phyloP scores from a whole-genome alignment of 2,113 vertebrate species.

The Bujurquina vittata region DNA sequence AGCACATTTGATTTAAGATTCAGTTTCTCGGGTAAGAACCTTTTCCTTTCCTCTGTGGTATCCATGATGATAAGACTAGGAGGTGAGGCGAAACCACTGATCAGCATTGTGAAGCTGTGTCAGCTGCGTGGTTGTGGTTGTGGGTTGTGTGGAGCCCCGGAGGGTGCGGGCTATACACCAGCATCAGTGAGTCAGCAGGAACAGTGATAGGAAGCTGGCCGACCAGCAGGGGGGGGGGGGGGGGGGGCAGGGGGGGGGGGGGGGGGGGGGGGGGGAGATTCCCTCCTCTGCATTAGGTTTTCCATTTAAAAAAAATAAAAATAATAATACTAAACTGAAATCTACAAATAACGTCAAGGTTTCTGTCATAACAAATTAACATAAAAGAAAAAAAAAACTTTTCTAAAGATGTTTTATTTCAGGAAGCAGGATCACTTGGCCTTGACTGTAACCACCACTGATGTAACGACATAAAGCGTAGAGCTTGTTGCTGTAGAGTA shows the following conservation, averaged over 20 bases:
- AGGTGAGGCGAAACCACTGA: constrained; percentile 13
- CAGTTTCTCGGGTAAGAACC: neutral
- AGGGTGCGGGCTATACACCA: neutral
- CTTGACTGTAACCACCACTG: too few species aligned
- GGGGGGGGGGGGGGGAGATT: constrained; percentile 47
- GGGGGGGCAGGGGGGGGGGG: constrained; percentile 47
- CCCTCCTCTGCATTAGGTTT: neutral
- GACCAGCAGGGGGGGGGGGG: constrained; percentile 29
- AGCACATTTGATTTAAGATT: neutral
- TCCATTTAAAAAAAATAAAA: too few species aligned
- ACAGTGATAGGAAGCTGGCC: neutral
- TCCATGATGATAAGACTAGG: neutral
- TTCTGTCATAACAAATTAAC: neutral
- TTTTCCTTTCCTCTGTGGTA: neutral
- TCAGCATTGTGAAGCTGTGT: neutral
- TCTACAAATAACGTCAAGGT: neutral
- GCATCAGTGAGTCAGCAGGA: constrained; percentile 22
- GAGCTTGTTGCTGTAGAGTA: too few species aligned
- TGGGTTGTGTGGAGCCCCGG: constrained; percentile 24
- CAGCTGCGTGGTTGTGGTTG: constrained; percentile 9
- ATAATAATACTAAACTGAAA: neutral
- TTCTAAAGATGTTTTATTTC: neutral
- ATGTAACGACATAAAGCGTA: too few species aligned
- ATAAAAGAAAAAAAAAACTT: too few species aligned
- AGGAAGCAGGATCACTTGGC: too few species aligned